These are phyloP conservation scores for Myanophis thanlyinensis DNA, from an alignment of 2,113 vertebrate species.

Conservation along the genomic window DNA sequence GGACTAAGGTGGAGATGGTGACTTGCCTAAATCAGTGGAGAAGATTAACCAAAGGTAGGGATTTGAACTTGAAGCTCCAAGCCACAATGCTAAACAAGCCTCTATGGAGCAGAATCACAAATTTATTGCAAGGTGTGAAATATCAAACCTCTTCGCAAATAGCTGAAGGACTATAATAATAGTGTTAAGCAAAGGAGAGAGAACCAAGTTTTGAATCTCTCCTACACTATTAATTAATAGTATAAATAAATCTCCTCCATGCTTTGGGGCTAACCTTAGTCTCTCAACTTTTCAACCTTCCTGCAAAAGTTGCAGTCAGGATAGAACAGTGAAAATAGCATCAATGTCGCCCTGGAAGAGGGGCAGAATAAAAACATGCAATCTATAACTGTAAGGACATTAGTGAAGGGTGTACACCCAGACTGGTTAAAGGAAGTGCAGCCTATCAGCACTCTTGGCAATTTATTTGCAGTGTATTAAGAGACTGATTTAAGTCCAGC, in stretches of 20 bases:
- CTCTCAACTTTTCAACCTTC: not conserved
- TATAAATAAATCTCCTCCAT: too few species aligned
- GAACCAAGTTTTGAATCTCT: not conserved
- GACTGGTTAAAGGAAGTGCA: not conserved
- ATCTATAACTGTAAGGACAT: conserved; percentile 19
- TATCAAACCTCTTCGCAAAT: not conserved
- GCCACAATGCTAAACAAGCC: not conserved
- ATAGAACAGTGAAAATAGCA: not conserved
- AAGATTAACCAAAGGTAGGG: not conserved
- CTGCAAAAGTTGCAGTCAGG: not conserved
- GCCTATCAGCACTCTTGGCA: not conserved
- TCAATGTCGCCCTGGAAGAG: not conserved
- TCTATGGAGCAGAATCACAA: not conserved
- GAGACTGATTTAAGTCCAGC: not conserved
- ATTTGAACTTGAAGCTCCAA: not conserved
- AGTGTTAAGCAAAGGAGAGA: not conserved
- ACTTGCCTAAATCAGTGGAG: not conserved
- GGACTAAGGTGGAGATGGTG: not conserved
- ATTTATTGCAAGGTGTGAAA: not conserved
- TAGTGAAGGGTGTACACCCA: conserved; percentile 1
- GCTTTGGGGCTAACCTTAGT: not conserved
- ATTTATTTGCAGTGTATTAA: conserved; percentile 12
- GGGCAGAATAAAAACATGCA: not conserved
- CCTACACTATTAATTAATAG: not conserved
- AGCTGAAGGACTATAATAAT: not conserved